Percentiles rank a stretch among this genome's conserved stretches.
Evolutionary conservation across 2,888 invertebrate species (phyloP).

Genomic region (Arctia plantaginis): DNA sequence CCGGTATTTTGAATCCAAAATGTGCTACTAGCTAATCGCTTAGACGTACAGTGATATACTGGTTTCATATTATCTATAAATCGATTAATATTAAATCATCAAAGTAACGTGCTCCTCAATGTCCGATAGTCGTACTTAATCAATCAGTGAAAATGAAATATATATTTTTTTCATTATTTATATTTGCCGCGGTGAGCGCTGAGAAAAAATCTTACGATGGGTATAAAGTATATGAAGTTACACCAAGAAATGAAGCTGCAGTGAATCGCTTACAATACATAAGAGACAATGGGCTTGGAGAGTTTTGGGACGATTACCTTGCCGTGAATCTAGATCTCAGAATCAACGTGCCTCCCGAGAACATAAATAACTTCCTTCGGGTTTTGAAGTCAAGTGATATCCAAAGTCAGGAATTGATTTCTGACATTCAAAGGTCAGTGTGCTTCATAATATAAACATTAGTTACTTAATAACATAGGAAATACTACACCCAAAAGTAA

Average conservation of each 20-base stretch:
- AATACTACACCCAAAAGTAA: neutral
- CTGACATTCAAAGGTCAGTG: constrained; percentile 44
- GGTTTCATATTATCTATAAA: neutral
- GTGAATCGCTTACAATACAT: constrained; percentile 76
- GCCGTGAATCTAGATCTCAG: constrained; percentile 68
- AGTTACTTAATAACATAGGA: neutral
- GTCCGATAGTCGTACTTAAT: neutral
- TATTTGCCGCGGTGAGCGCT: constrained; percentile 41
- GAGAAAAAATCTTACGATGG: constrained; percentile 79
- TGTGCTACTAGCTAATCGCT: neutral
- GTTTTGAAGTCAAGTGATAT: constrained; percentile 49
- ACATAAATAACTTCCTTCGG: constrained; percentile 55
- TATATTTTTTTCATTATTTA: constrained; percentile 46
- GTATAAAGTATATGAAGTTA: constrained; percentile 86
- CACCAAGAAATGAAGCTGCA: constrained; percentile 79
- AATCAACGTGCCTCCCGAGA: constrained; percentile 69
- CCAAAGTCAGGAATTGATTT: constrained; percentile 59
- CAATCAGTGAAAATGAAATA: constrained; percentile 31
- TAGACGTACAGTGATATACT: neutral
- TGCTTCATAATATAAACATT: neutral
- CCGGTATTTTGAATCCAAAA: neutral
- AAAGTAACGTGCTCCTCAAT: neutral
- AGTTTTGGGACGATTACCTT: constrained; percentile 73
- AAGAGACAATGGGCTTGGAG: constrained; percentile 68
- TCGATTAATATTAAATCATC: neutral